Evolutionary conservation across 2,113 vertebrate species (phyloP).

Genomic region (Gymnorhina tibicen): DNA sequence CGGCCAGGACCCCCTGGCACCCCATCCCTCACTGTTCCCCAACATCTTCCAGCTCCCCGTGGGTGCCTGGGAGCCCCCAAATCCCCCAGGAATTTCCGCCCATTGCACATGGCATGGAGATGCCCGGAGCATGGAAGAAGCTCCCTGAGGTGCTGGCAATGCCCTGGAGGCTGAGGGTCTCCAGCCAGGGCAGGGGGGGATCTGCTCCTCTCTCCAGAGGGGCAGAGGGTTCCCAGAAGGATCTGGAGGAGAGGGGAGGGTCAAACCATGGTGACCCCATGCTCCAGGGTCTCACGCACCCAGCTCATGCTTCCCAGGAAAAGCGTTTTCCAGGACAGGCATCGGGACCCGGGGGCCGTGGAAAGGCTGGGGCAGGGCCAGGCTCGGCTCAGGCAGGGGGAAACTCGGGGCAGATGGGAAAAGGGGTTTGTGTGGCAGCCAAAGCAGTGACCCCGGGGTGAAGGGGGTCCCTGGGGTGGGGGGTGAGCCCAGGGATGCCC

Average conservation of each 20-base stretch:
- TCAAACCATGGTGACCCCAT: neutral
- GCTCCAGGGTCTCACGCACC: neutral
- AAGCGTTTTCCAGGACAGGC: neutral
- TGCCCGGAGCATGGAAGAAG: accelerated
- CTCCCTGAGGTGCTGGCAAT: neutral
- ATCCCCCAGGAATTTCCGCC: no score
- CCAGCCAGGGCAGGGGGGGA: no score
- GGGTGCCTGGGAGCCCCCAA: neutral
- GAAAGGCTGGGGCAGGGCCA: neutral
- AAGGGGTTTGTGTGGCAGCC: neutral
- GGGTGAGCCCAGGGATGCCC: neutral
- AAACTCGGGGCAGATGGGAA: neutral
- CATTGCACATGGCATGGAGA: neutral
- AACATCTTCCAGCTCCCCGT: accelerated
- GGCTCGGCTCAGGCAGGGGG: neutral
- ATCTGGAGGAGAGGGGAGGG: neutral
- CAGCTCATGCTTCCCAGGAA: neutral
- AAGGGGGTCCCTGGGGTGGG: neutral
- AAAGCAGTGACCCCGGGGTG: neutral
- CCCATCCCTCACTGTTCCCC: neutral
- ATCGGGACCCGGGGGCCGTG: neutral
- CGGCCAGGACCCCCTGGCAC: accelerated
- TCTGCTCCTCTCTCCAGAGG: neutral
- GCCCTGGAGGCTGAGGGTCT: neutral
- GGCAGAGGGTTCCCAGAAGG: neutral